Conservation (phyloP, 2,797 vertebrate genomes). For the Peromyscus nudipes region DNA sequence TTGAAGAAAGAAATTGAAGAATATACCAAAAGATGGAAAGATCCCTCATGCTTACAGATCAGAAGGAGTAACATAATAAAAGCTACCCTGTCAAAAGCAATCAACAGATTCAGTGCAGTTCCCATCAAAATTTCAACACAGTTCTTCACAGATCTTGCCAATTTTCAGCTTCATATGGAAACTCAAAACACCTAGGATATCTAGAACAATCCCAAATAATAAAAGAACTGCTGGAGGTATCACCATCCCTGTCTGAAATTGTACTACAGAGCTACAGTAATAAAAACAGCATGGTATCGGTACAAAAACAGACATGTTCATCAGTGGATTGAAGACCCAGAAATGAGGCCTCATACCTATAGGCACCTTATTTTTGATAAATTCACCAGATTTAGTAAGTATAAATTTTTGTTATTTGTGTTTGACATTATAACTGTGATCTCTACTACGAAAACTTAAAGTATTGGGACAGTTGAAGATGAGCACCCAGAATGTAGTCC, state of each 20-base stretch:
- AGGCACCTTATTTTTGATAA: not conserved
- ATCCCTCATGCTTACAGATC: not conserved
- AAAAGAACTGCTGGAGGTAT: not conserved
- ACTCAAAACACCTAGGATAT: not conserved
- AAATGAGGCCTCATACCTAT: not conserved
- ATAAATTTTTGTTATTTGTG: slow-evolving; percentile 52
- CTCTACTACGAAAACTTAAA: slow-evolving; percentile 37
- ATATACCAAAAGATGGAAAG: not conserved
- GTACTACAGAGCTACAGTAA: not conserved
- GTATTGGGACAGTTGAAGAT: slow-evolving; percentile 15
- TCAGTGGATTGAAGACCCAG: not conserved
- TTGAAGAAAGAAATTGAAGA: not conserved
- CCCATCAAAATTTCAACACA: not conserved
- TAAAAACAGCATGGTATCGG: not conserved
- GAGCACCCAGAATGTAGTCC: not conserved
- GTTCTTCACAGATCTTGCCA: not conserved
- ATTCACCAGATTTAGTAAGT: slow-evolving; percentile 54
- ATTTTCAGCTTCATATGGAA: not conserved
- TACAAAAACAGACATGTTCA: not conserved
- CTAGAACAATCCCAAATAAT: not conserved
- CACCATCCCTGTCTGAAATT: not conserved
- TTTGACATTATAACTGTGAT: slow-evolving; percentile 44
- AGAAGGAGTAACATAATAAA: not conserved
- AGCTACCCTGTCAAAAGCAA: not conserved
- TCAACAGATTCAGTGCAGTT: not conserved